Evolutionary conservation across 2,113 vertebrate species (phyloP).

Genomic region (Phyllopteryx taeniolatus): DNA sequence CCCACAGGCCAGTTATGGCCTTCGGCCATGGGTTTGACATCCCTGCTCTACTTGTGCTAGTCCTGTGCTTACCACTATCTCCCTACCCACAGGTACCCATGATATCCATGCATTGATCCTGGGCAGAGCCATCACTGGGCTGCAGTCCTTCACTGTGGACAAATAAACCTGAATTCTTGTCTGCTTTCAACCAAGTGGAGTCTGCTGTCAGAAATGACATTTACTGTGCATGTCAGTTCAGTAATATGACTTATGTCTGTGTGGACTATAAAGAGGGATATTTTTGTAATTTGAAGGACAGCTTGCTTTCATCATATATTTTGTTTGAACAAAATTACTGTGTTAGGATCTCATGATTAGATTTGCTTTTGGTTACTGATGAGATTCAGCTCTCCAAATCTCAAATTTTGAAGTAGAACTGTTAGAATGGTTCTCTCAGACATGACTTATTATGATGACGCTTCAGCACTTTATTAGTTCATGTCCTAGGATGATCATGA

Average conservation of each 20-base stretch:
- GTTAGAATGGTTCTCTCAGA: not conserved
- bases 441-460: conserved; percentile 4
- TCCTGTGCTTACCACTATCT: not conserved
- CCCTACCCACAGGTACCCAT: conserved; percentile 78
- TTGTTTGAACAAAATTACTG: conserved; percentile 4
- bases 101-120: conserved; percentile 91
- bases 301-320: not conserved
- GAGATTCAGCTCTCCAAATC: not conserved
- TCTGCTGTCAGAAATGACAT: not conserved
- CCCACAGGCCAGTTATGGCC: too few relatives aligned
- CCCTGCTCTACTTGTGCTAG: too few relatives aligned
- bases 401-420: not conserved
- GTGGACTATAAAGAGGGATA: conserved; percentile 8
- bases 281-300: conserved; percentile 51
- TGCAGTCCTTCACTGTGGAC: conserved; percentile 81
- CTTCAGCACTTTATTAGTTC: conserved; percentile 38
- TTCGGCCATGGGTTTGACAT: too few relatives aligned
- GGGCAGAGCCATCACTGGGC: conserved; percentile 85
- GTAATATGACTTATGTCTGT: not conserved
- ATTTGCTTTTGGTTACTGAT: not conserved
- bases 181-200: not conserved
- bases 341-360: conserved; percentile 4
- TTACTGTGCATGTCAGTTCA: not conserved
- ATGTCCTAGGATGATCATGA: conserved; percentile 6
- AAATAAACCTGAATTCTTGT: conserved; percentile 49